Conservation (phyloP, 2,113 vertebrate species). For the Dipodomys ordii region DNA sequence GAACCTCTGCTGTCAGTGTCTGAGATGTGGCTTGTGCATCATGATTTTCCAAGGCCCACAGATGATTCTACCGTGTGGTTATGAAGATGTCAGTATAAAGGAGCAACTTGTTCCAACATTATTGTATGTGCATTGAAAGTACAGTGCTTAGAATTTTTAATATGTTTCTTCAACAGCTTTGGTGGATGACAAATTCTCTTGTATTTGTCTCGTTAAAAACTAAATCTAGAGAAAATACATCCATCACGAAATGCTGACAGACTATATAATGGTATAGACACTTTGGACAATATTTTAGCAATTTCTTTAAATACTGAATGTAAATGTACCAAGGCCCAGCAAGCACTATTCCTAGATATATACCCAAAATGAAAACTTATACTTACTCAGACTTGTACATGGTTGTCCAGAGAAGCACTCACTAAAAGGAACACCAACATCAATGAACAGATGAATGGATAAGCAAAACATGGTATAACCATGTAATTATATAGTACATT, state of each 20-base stretch:
- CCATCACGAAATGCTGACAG: not conserved
- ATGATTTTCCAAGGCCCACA: not conserved
- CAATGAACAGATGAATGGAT: too few species aligned
- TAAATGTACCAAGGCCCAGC: too few species aligned
- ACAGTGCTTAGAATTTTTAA: conserved; percentile 9
- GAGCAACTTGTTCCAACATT: not conserved
- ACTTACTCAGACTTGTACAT: too few species aligned
- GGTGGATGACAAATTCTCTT: conserved; percentile 23
- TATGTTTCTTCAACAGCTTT: not conserved
- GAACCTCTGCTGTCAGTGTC: not conserved
- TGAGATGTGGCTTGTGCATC: not conserved
- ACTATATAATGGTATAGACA: not conserved
- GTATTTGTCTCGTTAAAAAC: not conserved
- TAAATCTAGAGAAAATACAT: not conserved
- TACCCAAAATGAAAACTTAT: too few species aligned
- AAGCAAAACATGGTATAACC: too few species aligned
- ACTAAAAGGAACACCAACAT: too few species aligned
- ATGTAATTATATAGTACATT: too few species aligned
- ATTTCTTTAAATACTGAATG: not conserved
- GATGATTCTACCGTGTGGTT: not conserved
- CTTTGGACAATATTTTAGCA: conserved; percentile 4
- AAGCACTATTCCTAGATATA: too few species aligned
- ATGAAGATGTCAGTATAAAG: not conserved
- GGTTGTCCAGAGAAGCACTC: too few species aligned
- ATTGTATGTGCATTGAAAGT: not conserved